A percentile compares a stretch with the other conserved stretches of the same genome.
Evolutionary conservation across 2,113 vertebrate species (phyloP).

Genomic region (Thryonomys swinderianus): DNA sequence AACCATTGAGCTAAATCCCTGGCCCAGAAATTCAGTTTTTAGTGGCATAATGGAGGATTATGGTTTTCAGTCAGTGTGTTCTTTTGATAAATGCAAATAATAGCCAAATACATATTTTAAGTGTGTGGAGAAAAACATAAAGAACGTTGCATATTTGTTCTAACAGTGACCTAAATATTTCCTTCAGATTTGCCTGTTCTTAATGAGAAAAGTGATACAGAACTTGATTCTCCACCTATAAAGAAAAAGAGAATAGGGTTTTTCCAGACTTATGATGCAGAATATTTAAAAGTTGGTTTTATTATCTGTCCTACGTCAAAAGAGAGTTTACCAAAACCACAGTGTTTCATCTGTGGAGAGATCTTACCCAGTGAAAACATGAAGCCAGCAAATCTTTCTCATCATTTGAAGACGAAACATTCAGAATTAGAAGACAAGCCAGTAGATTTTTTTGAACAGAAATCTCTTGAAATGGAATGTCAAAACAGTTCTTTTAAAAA

Average conservation of each 20-base stretch:
- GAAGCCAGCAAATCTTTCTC: slow-evolving; percentile 72
- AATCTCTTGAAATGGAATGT: slow-evolving; percentile 79
- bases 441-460: slow-evolving; percentile 79
- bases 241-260: slow-evolving; percentile 75
- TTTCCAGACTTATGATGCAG: slow-evolving; percentile 66
- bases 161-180: slow-evolving; percentile 72
- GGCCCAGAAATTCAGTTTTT: no score
- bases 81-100: slow-evolving; percentile 53
- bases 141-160: slow-evolving; percentile 40
- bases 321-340: slow-evolving; percentile 69
- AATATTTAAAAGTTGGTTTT: slow-evolving; percentile 80
- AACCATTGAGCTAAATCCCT: no score
- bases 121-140: background rate
- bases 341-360: slow-evolving; percentile 80
- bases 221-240: slow-evolving; percentile 77
- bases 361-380: slow-evolving; percentile 75
- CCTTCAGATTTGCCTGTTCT: slow-evolving; percentile 74
- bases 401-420: slow-evolving; percentile 81
- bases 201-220: slow-evolving; percentile 64
- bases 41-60: slow-evolving; percentile 38
- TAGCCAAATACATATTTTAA: slow-evolving; percentile 57
- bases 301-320: slow-evolving; percentile 73
- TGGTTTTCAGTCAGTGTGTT: slow-evolving; percentile 44
- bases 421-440: slow-evolving; percentile 80
- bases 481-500: slow-evolving; percentile 76